Evolutionary conservation across 2,113 vertebrate genomes (phyloP).

Genomic region (Hyperopisus bebe): DNA sequence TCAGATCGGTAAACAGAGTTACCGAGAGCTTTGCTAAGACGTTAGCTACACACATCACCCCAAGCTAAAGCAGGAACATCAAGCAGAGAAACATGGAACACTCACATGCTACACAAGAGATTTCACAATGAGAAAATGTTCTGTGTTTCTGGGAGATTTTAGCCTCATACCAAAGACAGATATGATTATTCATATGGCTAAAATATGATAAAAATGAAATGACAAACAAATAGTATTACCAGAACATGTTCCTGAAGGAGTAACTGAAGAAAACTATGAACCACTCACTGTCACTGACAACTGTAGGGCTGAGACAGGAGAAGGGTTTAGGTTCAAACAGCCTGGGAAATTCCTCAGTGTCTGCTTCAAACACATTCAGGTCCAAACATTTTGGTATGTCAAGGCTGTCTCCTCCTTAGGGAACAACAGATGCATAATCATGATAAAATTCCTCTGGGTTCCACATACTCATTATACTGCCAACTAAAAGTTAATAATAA

Average conservation of each 20-base stretch:
- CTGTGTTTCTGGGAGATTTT: background rate
- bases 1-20: background rate
- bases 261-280: background rate
- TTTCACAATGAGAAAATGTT: background rate
- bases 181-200: background rate
- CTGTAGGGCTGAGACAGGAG: background rate
- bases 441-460: background rate
- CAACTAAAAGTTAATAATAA: background rate
- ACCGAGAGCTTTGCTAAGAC: background rate
- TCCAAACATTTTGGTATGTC: slow-evolving; percentile 11
- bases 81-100: background rate
- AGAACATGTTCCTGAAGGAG: background rate
- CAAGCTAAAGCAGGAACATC: background rate
- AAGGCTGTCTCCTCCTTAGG: background rate
- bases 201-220: background rate
- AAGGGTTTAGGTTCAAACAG: slow-evolving; percentile 1
- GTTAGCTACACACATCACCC: background rate
- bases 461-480: background rate
- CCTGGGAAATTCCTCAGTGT: background rate
- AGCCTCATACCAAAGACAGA: background rate
- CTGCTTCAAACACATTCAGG: slow-evolving; percentile 9
- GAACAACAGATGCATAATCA: background rate
- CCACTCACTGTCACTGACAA: slow-evolving; percentile 8
- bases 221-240: background rate
- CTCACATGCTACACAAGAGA: background rate